Evolutionary conservation across 2,113 vertebrate species (phyloP), one percentile per base, ranked within the genome.

Genomic region (Aegithalos caudatus): DNA sequence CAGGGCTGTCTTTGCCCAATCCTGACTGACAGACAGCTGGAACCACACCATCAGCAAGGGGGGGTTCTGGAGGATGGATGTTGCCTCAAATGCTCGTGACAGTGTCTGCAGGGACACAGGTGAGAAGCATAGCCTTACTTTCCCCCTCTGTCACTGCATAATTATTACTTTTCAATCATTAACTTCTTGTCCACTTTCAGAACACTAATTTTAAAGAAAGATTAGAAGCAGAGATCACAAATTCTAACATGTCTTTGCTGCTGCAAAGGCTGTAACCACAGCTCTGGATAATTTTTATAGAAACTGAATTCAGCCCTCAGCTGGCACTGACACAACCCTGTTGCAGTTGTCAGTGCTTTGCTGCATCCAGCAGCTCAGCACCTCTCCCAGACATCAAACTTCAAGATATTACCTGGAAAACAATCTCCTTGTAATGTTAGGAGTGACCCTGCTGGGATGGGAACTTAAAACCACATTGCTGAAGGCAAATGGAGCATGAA

Each of bases 1-100:
- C 65, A 21, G 33, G 1, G 27, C 51, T 27, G 28, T 33, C 60
- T 15, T 24, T 24, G 3, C 60, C 69, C 4, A 0, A 1, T 28
- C 79, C 45, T 47, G 48, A 1, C n/a, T 4, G 62, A 35, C 5
- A 11, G 48, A 20, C 44, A 83, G 54, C 27, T 51, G 71, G 37
- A 62, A 7, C 40, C 45, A 9, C 37, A 9, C 44, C 1, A 1
- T 0, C 6, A 69, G 24, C 38, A 1, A 3, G 18, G 78, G 27
- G 45, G 6, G 2, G 3, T 20, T 81, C 73, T 74, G 62, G 0
- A 35, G 70, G 58, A 21, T 51, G 70, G 53, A 31, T 7, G 7
- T 0, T 17, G 5, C 6, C 5, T 8, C 69, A 24, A 24, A 73
- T 56, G 1, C 29, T 42, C 3, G 11, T 57, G 48, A 10, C 21